These are phyloP conservation scores for Salticus scenicus DNA, from an alignment of 2,888 invertebrate species.

Conservation along the genomic window DNA sequence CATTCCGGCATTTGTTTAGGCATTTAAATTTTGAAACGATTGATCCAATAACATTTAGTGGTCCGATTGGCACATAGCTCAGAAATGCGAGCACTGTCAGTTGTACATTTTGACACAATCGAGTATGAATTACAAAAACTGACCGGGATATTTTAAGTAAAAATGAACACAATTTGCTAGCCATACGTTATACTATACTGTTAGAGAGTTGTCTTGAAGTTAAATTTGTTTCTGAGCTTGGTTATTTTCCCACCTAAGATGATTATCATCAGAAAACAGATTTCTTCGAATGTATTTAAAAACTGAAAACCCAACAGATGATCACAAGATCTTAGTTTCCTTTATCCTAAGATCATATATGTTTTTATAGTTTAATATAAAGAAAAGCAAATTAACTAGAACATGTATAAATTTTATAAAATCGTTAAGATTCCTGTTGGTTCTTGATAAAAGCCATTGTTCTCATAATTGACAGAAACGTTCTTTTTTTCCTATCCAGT, in stretches of 20 bases:
- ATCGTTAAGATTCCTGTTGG: background rate
- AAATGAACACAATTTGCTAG: background rate
- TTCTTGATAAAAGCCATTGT: no score
- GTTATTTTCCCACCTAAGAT: background rate
- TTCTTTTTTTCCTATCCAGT: background rate
- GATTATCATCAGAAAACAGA: background rate
- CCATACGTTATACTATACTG: background rate
- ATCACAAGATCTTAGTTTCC: background rate
- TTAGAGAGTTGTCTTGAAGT: background rate
- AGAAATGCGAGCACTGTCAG: background rate
- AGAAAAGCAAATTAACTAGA: background rate
- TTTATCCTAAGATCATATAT: background rate
- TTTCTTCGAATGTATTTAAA: background rate
- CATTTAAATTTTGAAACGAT: background rate
- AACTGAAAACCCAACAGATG: background rate
- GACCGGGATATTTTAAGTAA: background rate
- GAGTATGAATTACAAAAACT: background rate
- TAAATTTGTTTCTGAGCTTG: background rate
- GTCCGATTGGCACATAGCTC: constrained; percentile 2
- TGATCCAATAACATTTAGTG: background rate
- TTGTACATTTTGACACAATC: background rate
- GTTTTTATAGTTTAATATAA: background rate
- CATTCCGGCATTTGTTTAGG: background rate
- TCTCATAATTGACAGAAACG: background rate
- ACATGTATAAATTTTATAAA: background rate